Conservation (phyloP, 2,113 vertebrate genomes). For the Helogale parvula region DNA sequence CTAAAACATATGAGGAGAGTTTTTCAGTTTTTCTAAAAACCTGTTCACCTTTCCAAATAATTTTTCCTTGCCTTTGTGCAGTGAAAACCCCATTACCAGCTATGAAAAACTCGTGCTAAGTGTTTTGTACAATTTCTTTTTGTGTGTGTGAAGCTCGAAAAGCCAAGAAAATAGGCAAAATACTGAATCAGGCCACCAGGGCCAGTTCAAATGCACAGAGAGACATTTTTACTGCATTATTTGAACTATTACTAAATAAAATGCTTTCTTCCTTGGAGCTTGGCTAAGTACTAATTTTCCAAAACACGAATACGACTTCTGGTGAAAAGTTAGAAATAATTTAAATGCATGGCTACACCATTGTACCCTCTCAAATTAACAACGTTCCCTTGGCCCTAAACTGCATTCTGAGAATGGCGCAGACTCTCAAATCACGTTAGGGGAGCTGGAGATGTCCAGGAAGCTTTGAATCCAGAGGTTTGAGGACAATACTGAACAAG, state of each 20-base stretch:
- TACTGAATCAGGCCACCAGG: conserved; percentile 69
- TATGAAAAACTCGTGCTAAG: conserved; percentile 59
- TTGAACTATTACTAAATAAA: conserved; percentile 80
- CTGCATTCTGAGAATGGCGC: not conserved
- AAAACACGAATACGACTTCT: conserved; percentile 70
- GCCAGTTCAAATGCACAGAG: conserved; percentile 69
- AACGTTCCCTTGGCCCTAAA: not conserved
- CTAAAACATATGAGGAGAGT: conserved; percentile 56
- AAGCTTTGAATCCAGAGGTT: conserved; percentile 55
- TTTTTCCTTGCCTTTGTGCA: conserved; percentile 65
- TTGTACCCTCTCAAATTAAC: conserved; percentile 66
- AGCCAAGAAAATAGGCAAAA: conserved; percentile 67
- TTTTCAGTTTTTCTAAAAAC: conserved; percentile 61
- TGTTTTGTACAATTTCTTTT: conserved; percentile 79
- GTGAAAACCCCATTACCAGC: conserved; percentile 76
- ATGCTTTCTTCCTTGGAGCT: conserved; percentile 61
- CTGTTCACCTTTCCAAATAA: conserved; percentile 66
- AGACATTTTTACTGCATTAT: conserved; percentile 68
- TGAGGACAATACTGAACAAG: conserved; percentile 49
- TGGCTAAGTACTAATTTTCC: conserved; percentile 72
- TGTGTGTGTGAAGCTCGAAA: conserved; percentile 64
- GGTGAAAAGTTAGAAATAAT: conserved; percentile 77
- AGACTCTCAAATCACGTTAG: not conserved
- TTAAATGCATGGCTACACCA: conserved; percentile 76
- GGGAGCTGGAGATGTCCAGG: not conserved